phyloP scores from a whole-genome alignment of 2,113 vertebrate species.

The Phyllostomus hastatus region DNA sequence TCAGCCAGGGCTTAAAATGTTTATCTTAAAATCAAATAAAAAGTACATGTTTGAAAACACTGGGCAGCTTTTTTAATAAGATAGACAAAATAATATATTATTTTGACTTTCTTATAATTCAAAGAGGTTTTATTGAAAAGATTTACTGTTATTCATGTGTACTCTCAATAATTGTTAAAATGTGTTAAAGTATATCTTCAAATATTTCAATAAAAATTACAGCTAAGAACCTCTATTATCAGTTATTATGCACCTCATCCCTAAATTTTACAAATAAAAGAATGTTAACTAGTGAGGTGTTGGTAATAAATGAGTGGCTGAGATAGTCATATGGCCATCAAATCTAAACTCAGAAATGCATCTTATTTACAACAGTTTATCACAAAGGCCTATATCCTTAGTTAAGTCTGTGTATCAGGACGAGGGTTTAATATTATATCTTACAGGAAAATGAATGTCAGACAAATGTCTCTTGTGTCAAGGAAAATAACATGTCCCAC shows the following conservation, averaged over 20 bases:
- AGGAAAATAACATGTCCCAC: not conserved
- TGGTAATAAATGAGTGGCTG: not conserved
- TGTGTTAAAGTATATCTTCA: constrained; percentile 24
- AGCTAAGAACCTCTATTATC: constrained; percentile 36
- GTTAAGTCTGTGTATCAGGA: not conserved
- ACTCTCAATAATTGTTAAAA: constrained; percentile 39
- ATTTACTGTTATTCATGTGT: not conserved
- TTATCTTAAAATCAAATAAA: constrained; percentile 18
- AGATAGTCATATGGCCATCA: not conserved
- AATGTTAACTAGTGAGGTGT: constrained; percentile 7
- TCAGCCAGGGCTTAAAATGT: not conserved
- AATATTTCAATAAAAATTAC: not conserved
- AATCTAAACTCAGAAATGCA: not conserved
- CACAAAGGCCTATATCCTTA: not conserved
- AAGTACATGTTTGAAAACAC: not conserved
- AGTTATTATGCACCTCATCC: not conserved
- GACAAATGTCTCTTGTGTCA: not conserved
- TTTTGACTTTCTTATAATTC: constrained; percentile 22
- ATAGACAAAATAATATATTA: not conserved
- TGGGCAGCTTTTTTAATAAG: not conserved
- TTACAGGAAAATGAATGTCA: not conserved
- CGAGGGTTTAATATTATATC: not conserved
- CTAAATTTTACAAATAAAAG: not conserved
- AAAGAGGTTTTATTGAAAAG: not conserved
- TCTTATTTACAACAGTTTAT: not conserved